These are phyloP conservation scores for Notamacropus eugenii DNA, from an alignment of 2,797 vertebrate genomes.

Conservation along the genomic window DNA sequence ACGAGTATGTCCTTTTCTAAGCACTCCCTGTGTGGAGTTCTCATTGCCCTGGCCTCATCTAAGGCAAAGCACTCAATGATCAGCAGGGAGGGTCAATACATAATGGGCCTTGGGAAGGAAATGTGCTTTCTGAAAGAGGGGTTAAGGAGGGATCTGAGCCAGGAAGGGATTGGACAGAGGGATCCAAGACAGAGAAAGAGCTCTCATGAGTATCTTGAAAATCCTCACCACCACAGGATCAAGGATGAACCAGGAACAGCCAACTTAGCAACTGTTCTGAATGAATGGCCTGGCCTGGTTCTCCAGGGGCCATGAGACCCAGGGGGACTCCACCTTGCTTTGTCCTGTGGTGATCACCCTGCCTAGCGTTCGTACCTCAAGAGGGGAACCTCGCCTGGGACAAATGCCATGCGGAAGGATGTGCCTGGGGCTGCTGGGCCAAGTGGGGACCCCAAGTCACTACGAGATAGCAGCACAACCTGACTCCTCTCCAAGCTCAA, in stretches of 20 bases:
- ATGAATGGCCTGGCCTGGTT: not conserved
- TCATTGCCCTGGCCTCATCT: not conserved
- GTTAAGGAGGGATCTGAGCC: not conserved
- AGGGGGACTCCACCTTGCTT: no score
- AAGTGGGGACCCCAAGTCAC: no score
- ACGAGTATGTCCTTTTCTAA: not conserved
- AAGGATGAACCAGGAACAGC: no score
- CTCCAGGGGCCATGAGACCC: not conserved
- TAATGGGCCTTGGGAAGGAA: not conserved
- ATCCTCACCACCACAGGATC: not conserved
- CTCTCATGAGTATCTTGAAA: not conserved
- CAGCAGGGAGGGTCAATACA: not conserved
- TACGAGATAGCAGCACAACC: rapidly evolving
- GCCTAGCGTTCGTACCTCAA: not conserved
- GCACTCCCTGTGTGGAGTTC: not conserved
- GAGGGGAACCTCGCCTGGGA: no score
- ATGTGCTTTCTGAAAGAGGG: not conserved
- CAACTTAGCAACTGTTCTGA: no score
- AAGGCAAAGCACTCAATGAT: not conserved
- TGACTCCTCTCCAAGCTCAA: not conserved
- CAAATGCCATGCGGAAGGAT: not conserved
- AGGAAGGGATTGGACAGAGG: not conserved
- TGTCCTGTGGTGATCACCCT: no score
- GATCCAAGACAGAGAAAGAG: not conserved
- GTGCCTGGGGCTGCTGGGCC: no score